A percentile compares a stretch with the other conserved stretches of the same genome.
These are phyloP conservation scores for Gnathonemus echidnorhynchus DNA, from an alignment of 2,113 vertebrate species.

Conservation along the genomic window DNA sequence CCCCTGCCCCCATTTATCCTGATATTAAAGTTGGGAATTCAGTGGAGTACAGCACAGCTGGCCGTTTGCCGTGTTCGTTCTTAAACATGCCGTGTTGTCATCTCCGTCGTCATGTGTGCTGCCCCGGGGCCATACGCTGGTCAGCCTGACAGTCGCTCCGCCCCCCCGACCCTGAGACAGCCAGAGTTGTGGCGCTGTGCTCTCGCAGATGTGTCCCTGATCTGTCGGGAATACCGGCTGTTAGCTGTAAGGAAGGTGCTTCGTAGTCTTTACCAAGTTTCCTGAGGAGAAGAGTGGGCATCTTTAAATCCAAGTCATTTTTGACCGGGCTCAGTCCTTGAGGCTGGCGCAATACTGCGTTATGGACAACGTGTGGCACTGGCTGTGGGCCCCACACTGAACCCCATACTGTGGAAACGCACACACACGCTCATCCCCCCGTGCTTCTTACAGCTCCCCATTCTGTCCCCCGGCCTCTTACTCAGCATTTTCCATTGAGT, in stretches of 20 bases:
- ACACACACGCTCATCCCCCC: neutral
- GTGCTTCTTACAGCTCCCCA: neutral
- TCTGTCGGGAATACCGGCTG: neutral
- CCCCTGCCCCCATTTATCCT: neutral
- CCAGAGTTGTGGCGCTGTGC: neutral
- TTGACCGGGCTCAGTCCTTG: neutral
- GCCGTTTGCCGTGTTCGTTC: neutral
- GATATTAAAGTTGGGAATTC: conserved; percentile 6
- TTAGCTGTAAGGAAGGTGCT: neutral
- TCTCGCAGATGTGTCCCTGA: neutral
- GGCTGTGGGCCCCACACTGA: neutral
- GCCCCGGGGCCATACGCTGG: neutral
- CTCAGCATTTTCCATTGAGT: neutral
- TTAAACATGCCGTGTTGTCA: neutral
- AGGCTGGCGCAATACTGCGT: neutral
- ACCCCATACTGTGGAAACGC: neutral
- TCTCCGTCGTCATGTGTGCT: neutral
- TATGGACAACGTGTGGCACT: neutral
- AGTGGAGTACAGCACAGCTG: neutral
- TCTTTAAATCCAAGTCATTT: neutral
- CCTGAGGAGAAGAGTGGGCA: neutral
- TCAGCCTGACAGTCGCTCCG: neutral
- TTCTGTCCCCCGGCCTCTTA: neutral
- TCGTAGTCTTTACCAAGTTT: neutral
- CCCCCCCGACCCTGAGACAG: neutral